These are phyloP conservation scores for Chiloscyllium punctatum DNA, from an alignment of 2,797 vertebrate genomes.

Conservation along the genomic window DNA sequence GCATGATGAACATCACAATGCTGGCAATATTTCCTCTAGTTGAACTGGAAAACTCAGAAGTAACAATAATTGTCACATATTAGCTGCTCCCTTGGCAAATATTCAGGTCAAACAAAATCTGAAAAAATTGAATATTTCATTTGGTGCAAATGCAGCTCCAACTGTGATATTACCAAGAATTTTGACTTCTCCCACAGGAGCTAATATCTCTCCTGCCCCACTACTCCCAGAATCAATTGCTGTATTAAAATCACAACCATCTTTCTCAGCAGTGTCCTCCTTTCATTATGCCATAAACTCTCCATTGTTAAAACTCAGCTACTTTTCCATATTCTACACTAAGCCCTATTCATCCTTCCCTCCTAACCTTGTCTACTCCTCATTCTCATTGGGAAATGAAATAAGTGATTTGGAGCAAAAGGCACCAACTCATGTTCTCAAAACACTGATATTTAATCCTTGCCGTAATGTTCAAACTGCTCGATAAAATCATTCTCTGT, in stretches of 20 bases:
- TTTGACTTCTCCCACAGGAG: neutral
- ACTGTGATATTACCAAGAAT: neutral
- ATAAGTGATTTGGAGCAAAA: neutral
- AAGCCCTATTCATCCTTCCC: neutral
- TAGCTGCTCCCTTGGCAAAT: neutral
- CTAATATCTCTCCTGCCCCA: neutral
- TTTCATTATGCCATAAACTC: neutral
- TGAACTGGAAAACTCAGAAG: neutral
- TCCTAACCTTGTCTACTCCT: neutral
- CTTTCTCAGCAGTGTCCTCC: neutral
- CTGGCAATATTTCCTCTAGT: neutral
- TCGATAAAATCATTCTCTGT: neutral
- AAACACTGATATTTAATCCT: neutral
- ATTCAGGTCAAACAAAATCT: neutral
- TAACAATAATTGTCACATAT: neutral
- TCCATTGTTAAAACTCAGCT: neutral
- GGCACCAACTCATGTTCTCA: neutral
- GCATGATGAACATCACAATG: neutral
- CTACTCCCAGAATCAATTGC: neutral
- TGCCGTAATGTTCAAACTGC: neutral
- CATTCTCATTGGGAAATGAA: neutral
- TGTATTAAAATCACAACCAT: neutral
- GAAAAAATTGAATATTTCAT: neutral
- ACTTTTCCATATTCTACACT: neutral
- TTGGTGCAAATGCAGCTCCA: neutral